These are phyloP conservation scores for Bungarus multicinctus DNA, from an alignment of 2,113 vertebrate species.

Conservation along the genomic window DNA sequence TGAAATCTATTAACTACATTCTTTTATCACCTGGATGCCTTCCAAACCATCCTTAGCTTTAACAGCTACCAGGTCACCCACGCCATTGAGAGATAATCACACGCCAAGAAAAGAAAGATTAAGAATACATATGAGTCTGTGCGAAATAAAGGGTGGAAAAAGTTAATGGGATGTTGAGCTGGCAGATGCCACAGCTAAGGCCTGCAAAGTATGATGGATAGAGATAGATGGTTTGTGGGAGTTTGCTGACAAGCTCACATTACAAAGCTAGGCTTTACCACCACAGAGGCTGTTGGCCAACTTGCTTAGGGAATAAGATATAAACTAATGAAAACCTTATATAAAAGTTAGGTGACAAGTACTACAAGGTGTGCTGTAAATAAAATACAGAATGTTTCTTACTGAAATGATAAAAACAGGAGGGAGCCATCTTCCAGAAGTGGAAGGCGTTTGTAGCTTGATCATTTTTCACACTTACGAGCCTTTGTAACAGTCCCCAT, in stretches of 20 bases:
- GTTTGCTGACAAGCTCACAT: neutral
- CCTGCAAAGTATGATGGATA: conserved; percentile 26
- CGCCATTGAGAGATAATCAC: conserved; percentile 38
- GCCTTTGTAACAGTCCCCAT: neutral
- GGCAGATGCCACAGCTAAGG: conserved; percentile 26
- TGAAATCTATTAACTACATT: conserved; percentile 5
- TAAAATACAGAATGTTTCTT: neutral
- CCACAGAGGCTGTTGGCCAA: neutral
- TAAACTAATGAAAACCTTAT: neutral
- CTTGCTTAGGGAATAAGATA: neutral
- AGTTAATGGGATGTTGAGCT: conserved; percentile 57
- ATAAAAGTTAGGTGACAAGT: conserved; percentile 6
- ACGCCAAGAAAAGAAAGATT: conserved; percentile 55
- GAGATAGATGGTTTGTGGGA: conserved; percentile 19
- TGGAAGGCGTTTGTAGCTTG: conserved; percentile 27
- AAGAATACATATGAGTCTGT: conserved; percentile 38
- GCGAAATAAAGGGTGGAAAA: conserved; percentile 49
- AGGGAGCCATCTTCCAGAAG: neutral
- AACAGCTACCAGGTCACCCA: conserved; percentile 26
- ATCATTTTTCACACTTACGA: neutral
- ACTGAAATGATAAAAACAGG: conserved; percentile 11
- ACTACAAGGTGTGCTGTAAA: neutral
- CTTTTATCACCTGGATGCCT: conserved; percentile 5
- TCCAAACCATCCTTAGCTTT: conserved; percentile 28
- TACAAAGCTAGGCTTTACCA: neutral